Base-by-base conservation (phyloP, 2,797 vertebrate genomes). In the Lagocephalus sceleratus region DNA sequence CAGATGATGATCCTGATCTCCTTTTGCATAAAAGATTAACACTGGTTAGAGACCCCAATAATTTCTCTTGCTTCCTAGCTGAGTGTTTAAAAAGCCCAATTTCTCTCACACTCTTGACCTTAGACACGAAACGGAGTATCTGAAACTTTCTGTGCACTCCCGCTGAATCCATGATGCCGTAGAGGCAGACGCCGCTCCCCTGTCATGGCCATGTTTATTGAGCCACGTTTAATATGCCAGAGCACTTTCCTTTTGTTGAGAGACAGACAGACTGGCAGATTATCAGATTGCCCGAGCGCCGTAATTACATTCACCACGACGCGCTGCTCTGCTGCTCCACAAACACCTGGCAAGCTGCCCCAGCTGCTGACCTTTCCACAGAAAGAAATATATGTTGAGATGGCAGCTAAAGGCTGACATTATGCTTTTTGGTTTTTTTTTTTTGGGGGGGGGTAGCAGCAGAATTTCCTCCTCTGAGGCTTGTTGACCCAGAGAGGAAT, bases 241-340 rank as follows among this genome's bases (percentile, higher is more conserved):
- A 66, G 71, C 76, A 75, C 70, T 83, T 79, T 83, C 59, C 71
- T 16, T 5, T 60, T 57, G 83, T 71, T 80, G 85, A 87, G 78
- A 83, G 85, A 84, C 66, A 54, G 80, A 84, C 66, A 52, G 80
- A 83, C 71, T 76, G 81, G 77, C 82, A 75, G 76, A 78, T 88
- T 86, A 88, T 88, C 79, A 79, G 83, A 86, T 85, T 57, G 78
- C 80, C 79, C 64, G 77, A 72, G 79, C 67, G 52, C 66, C 59
- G 51, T 89, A 88, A 89, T 88, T 88, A 89, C 85, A 85, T 85
- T 87, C 81, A 78, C 29, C 9, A 42, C 69, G 57, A 51, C 15
- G 47, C 65, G 59, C 73, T 63, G 78, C 69, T 83, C 76, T 71
- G 68, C 70, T 81, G 76, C 67, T 75, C 75, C 57, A 57, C 81